phyloP scores from a whole-genome alignment of 2,797 vertebrate species.

The Spatula clypeata region DNA sequence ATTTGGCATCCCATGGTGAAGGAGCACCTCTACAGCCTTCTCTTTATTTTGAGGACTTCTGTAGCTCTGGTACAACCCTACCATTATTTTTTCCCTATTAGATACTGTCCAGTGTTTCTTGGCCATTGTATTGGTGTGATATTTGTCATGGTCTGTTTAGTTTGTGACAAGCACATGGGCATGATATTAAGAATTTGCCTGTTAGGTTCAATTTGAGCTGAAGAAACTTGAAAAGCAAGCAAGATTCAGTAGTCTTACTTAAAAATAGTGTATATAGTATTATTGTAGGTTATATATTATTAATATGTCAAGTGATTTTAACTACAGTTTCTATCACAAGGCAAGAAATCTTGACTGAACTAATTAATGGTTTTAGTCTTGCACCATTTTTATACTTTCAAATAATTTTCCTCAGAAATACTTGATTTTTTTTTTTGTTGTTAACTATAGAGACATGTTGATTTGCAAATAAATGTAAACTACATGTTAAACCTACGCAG shows the following conservation, averaged over 20 bases:
- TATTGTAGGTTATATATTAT: background rate
- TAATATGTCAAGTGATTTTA: background rate
- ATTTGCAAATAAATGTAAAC: background rate
- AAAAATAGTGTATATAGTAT: background rate
- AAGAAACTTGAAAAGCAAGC: background rate
- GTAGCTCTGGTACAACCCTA: background rate
- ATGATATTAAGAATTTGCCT: background rate
- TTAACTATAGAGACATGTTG: background rate
- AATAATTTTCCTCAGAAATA: background rate
- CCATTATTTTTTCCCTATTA: background rate
- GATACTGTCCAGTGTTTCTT: background rate
- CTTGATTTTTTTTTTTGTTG: background rate
- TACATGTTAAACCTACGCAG: background rate
- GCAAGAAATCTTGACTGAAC: background rate
- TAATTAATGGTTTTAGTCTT: background rate
- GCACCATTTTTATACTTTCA: background rate
- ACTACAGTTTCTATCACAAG: background rate
- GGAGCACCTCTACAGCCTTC: background rate
- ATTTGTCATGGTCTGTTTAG: background rate
- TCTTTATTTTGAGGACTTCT: background rate
- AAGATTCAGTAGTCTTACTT: background rate
- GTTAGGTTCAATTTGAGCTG: background rate
- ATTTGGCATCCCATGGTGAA: background rate
- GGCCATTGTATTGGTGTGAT: background rate
- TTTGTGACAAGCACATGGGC: background rate